phyloP scores from a whole-genome alignment of 2,113 vertebrate genomes.

The Hyaena hyaena region DNA sequence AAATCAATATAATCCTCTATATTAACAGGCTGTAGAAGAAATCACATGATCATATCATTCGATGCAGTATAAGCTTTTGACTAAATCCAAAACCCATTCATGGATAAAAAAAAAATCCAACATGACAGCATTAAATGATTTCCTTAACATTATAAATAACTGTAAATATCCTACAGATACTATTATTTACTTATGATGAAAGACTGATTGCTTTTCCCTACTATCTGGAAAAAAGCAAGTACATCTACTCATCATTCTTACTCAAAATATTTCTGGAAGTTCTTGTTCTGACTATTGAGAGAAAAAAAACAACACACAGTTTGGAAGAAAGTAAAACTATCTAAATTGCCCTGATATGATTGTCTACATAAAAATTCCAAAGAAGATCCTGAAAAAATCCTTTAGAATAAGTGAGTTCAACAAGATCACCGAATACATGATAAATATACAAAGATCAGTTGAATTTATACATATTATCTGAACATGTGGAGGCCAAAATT shows the following conservation, averaged over 20 bases:
- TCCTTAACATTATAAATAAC: not conserved
- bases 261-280: not conserved
- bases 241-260: not conserved
- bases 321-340: not conserved
- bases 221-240: not conserved
- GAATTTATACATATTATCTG: not conserved
- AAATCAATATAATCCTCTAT: not conserved
- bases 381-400: not conserved
- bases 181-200: not conserved
- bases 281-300: not conserved
- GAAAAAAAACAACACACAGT: not conserved
- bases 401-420: not conserved
- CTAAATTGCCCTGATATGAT: not conserved
- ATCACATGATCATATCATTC: not conserved
- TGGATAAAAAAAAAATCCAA: not conserved
- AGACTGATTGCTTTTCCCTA: not conserved
- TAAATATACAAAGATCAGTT: not conserved
- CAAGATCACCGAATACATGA: not conserved
- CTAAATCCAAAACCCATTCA: not conserved
- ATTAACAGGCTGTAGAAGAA: not conserved
- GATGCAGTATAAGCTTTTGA: not conserved
- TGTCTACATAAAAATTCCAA: not conserved
- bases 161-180: not conserved
- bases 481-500: not conserved
- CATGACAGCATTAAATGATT: not conserved